phyloP scores from a whole-genome alignment of 2,797 vertebrate genomes.

The Crocidura indochinensis region DNA sequence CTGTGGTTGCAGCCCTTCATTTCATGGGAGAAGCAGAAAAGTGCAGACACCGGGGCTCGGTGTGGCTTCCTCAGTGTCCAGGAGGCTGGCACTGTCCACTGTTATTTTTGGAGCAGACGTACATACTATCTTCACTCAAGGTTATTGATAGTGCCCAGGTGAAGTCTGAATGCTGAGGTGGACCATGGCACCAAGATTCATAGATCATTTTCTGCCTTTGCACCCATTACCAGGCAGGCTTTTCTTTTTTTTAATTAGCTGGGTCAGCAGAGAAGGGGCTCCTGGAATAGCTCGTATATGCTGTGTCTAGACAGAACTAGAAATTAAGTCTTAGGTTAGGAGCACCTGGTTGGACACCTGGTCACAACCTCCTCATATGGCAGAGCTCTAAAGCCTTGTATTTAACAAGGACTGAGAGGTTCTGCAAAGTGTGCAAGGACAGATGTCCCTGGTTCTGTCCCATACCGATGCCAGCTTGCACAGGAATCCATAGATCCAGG shows the following conservation, averaged over 20 bases:
- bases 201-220: conserved; percentile 23
- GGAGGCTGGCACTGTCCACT: not conserved
- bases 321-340: not conserved
- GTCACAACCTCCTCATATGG: not conserved
- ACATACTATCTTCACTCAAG: not conserved
- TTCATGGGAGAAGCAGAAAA: not conserved
- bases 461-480: not conserved
- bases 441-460: conserved; percentile 47
- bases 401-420: conserved; percentile 60
- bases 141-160: not conserved
- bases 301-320: not conserved
- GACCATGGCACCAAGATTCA: not conserved
- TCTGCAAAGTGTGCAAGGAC: conserved; percentile 12
- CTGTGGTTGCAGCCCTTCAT: no score
- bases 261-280: not conserved
- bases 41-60: not conserved
- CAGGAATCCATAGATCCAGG: not conserved
- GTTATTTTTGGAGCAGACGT: not conserved
- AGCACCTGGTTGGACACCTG: not conserved
- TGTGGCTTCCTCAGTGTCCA: not conserved
- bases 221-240: not conserved
- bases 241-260: not conserved
- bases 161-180: not conserved
- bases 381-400: not conserved
- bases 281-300: not conserved